Evolutionary conservation across 2,113 vertebrate species (phyloP), one percentile per base, ranked within the genome.

Genomic region (Periophthalmodon schlosseri): DNA sequence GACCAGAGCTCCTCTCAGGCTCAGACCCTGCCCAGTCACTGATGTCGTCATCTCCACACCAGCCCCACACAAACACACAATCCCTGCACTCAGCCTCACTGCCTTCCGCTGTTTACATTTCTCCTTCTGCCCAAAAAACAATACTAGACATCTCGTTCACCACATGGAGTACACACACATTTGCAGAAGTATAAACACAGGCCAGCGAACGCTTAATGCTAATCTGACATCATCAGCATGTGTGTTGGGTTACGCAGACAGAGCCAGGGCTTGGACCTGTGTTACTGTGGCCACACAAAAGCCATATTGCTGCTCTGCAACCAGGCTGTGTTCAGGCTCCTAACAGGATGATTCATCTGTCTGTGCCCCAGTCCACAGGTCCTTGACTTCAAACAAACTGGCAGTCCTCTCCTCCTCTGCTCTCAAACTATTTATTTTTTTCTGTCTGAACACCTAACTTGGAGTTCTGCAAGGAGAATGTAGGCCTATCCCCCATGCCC

Each of bases 41-140:
- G 91, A 93, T 91, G 93, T 92, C 90, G 91, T 90, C 78, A 58
- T 74, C 74, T 34, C 77, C 78, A 70, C 78, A 44, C 39, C 39
- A 81, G 66, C 80, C 18, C 28, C 74, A 75, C 14, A 67, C 84
- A 89, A 73, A 82, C 84, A 82, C 76, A 78, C 79, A 86, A 71
- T 79, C 79, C 83, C 70, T 70, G 77, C 85, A 85, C 86, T 77
- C 89, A 86, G 83, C 80, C 84, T 84, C 89, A 79, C 86, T 88
- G 80, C 89, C 84, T 92, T 91, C 87, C 91, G 77, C 78, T 91
- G 90, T 93, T 93, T 93, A 92, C 89, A 86, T 90, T 91, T 92
- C 85, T 83, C 78, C 77, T 81, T 72, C 77, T 72, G 80, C 82
- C 79, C 88, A 88, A 89, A 87, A 90, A 92, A 91, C 92, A 93